Percentiles rank a stretch among this genome's conserved stretches.
Conservation (phyloP, 2,888 invertebrate genomes). For the Cotesia congregata region DNA sequence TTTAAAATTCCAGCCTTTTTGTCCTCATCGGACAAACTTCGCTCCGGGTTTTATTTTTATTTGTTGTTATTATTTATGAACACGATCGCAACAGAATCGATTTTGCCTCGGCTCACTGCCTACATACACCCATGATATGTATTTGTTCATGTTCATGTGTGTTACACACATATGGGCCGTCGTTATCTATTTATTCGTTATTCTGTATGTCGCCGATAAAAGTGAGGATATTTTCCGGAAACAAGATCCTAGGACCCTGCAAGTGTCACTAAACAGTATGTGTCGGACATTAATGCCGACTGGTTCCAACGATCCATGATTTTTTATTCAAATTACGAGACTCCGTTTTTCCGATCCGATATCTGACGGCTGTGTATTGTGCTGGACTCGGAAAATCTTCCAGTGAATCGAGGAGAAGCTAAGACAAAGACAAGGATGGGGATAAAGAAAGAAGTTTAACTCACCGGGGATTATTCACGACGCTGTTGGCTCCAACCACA, state of each 20-base stretch:
- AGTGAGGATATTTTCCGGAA: slow-evolving; percentile 12
- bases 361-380: not conserved
- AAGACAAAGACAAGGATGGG: not conserved
- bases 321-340: slow-evolving; percentile 33
- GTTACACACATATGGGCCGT: not conserved
- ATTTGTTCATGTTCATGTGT: not conserved
- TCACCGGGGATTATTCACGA: slow-evolving; percentile 36
- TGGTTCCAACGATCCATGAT: slow-evolving; percentile 19
- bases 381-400: not conserved
- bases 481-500: slow-evolving; percentile 33
- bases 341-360: slow-evolving; percentile 4
- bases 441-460: slow-evolving; percentile 11
- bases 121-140: not conserved
- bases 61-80: slow-evolving; percentile 5
- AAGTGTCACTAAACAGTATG: not conserved
- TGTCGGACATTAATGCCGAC: not conserved
- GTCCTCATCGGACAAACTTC: not conserved
- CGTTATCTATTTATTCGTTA: slow-evolving; percentile 2
- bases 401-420: not conserved
- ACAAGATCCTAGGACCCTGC: not conserved
- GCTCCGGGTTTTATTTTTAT: not conserved
- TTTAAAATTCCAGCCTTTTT: not conserved
- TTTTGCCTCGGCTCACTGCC: not conserved
- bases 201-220: not conserved
- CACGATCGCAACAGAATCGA: not conserved